phyloP scores from a whole-genome alignment of 2,113 vertebrate species.

The Probosciger aterrimus region DNA sequence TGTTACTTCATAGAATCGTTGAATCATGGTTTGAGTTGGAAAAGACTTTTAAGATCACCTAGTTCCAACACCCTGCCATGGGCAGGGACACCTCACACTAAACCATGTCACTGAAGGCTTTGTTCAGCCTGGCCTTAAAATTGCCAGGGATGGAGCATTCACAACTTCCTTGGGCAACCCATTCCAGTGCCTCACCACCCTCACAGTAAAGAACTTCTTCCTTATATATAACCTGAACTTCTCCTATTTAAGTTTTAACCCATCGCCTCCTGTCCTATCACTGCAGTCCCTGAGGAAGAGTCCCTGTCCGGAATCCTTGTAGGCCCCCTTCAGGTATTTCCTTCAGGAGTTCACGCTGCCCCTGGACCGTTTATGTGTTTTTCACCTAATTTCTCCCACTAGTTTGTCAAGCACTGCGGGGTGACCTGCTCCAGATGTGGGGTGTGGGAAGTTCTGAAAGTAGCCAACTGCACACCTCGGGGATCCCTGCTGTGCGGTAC shows the following conservation, averaged over 20 bases:
- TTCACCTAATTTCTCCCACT: not conserved
- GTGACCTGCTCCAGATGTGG: no score
- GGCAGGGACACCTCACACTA: no score
- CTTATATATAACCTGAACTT: not conserved
- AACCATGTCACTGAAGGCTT: no score
- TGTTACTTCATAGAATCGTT: not conserved
- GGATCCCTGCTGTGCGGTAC: not conserved
- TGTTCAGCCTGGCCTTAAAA: not conserved
- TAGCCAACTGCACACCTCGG: not conserved
- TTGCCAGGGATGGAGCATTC: not conserved
- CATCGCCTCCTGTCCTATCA: not conserved
- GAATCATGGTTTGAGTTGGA: no score
- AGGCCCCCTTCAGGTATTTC: not conserved
- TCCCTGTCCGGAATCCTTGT: not conserved
- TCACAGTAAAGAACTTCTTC: not conserved
- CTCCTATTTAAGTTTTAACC: not conserved
- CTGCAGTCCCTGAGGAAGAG: not conserved
- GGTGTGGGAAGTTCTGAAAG: no score
- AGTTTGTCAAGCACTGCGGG: not conserved
- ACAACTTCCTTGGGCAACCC: not conserved
- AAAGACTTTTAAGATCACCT: no score
- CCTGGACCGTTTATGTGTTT: accelerated
- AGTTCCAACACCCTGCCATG: no score
- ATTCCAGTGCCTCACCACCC: not conserved
- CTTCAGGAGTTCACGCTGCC: accelerated